These are phyloP conservation scores for Acrobasis consociella DNA, from an alignment of 2,888 invertebrate species.

Conservation along the genomic window DNA sequence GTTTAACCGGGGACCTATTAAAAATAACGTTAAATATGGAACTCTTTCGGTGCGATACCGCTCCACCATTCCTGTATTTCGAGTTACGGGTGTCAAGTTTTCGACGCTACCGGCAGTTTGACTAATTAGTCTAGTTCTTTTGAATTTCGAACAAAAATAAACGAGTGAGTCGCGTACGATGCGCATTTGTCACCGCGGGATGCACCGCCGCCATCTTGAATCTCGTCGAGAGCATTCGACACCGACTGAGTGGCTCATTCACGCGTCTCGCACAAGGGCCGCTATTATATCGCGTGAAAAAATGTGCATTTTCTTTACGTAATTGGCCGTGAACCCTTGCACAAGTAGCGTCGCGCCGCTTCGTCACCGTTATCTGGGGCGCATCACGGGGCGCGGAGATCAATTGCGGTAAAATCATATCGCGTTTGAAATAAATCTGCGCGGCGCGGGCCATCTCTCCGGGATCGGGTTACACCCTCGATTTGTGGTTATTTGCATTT, in stretches of 20 bases:
- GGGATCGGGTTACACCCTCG: constrained; percentile 74
- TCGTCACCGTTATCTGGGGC: constrained; percentile 45
- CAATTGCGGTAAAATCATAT: constrained; percentile 76
- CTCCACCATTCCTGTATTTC: constrained; percentile 7
- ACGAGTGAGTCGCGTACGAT: constrained; percentile 37
- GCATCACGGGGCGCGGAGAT: constrained; percentile 45
- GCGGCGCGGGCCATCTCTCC: constrained; percentile 55
- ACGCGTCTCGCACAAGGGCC: constrained; percentile 57
- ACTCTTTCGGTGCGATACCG: neutral
- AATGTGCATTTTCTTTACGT: constrained; percentile 64
- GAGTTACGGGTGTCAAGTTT: neutral
- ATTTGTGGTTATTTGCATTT: constrained; percentile 76
- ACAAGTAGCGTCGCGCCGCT: constrained; percentile 35
- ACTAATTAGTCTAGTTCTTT: constrained; percentile 23
- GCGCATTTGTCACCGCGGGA: constrained; percentile 62
- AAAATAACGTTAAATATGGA: constrained; percentile 17
- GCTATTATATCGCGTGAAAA: constrained; percentile 55
- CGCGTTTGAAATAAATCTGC: constrained; percentile 77
- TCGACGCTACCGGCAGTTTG: constrained; percentile 17
- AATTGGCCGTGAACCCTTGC: constrained; percentile 63
- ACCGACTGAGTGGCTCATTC: constrained; percentile 71
- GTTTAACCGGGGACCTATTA: constrained; percentile 17
- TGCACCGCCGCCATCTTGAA: constrained; percentile 66
- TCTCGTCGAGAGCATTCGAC: constrained; percentile 63
- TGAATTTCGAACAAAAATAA: constrained; percentile 21